phyloP scores from a whole-genome alignment of 2,797 vertebrate genomes.

The Mionectes olivaceus region DNA sequence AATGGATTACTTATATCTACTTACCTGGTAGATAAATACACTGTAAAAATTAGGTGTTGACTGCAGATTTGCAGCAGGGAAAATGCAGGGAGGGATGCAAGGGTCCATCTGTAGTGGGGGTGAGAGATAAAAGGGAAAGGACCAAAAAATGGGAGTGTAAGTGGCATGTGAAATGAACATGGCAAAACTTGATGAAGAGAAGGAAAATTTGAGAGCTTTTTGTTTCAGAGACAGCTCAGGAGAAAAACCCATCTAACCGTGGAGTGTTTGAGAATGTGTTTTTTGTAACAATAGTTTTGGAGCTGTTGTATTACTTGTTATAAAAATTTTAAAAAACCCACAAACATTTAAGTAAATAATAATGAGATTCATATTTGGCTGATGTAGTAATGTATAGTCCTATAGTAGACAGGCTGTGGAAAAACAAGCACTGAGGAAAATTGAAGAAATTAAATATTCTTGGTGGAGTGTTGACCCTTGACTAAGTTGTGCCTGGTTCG shows the following conservation, averaged over 20 bases:
- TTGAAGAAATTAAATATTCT: background rate
- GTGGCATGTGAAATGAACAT: background rate
- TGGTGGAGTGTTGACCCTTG: background rate
- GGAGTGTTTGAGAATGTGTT: background rate
- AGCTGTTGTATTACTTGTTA: background rate
- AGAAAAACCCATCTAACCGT: background rate
- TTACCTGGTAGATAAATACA: slow-evolving; percentile 37
- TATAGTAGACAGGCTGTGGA: background rate
- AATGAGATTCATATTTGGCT: background rate
- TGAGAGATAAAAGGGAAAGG: background rate
- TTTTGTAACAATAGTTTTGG: background rate
- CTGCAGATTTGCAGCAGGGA: background rate
- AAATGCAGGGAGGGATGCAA: background rate
- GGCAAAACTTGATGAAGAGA: background rate
- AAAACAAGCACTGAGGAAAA: background rate
- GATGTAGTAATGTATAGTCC: rapidly evolving
- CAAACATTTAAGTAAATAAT: background rate
- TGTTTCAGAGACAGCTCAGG: background rate
- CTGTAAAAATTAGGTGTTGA: background rate
- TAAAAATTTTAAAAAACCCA: background rate
- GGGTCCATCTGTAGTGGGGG: background rate
- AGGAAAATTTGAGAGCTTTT: background rate
- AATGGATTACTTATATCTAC: background rate
- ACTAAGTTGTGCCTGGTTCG: background rate
- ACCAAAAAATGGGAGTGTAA: background rate